phyloP scores from a whole-genome alignment of 2,113 vertebrate genomes.

The Eupsittula cactorum region DNA sequence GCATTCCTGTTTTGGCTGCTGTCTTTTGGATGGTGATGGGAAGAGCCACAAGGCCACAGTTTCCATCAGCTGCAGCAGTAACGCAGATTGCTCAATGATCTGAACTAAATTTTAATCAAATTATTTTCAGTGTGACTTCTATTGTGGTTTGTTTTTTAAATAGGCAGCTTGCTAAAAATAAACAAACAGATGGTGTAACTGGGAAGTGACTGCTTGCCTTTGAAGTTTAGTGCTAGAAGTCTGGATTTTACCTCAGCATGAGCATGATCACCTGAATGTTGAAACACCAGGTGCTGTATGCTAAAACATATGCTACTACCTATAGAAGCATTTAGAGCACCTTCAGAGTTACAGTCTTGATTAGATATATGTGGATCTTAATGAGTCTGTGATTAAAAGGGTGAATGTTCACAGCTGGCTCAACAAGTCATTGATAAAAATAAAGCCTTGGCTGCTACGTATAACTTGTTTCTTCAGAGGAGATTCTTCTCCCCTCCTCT shows the following conservation, averaged over 20 bases:
- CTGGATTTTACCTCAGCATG: neutral
- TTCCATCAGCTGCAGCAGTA: neutral
- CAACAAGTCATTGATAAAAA: neutral
- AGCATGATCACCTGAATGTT: neutral
- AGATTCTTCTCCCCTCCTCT: neutral
- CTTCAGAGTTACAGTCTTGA: neutral
- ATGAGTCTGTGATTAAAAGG: neutral
- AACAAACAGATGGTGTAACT: neutral
- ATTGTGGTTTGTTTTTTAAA: neutral
- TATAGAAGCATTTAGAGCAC: neutral
- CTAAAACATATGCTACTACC: neutral
- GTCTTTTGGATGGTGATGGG: neutral
- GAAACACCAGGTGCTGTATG: neutral
- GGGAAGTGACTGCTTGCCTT: neutral
- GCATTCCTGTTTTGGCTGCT: neutral
- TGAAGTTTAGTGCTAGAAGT: neutral
- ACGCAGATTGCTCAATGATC: neutral
- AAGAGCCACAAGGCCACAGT: fast-evolving
- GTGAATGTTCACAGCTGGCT: neutral
- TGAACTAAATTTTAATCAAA: neutral
- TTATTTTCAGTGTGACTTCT: neutral
- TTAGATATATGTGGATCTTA: neutral
- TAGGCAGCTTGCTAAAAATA: neutral
- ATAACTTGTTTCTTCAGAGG: neutral
- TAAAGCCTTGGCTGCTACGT: neutral